Base-by-base conservation (phyloP, 2,888 invertebrate species). In the Mythimna loreyi region DNA sequence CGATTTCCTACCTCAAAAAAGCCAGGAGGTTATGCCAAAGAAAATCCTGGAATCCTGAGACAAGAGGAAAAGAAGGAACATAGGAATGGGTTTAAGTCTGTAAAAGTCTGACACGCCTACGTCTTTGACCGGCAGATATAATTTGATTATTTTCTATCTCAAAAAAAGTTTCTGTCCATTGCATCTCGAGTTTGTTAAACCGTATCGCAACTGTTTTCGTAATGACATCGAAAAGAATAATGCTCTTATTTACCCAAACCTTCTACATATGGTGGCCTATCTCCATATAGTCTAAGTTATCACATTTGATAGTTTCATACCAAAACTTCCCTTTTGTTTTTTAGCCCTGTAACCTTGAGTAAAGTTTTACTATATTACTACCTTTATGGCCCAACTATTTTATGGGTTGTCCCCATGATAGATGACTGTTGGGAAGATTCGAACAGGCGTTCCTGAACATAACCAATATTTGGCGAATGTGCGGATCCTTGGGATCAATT, bases 381-480 rank as follows among this genome's bases (percentile, higher is more conserved):
- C 84, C 79, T 84, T 84, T 84, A 72, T 68, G 61, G 33, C 67
- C 23, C 19, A 82, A 82, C 82, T 78, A 75, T 75, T 81, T 81
- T 70, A 81, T 84, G 72, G 43, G 43, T 50, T 52, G 60, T 67
- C 43, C 52, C 11, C 45, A 16, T 57, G 63, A 72, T 68, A 30
- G 65, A 72, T 33, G 71, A 25, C 53, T 55, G 25, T 67, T 63
- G n/a, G 28, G 2, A n/a, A n/a, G n/a, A n/a, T n/a, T n/a, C n/a
- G n/a, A 71, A 62, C 74, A 78, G 56, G 63, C 57, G 25, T 67
- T 62, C 43, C 58, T 33, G 59, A 67, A 49, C 65, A 33, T 60
- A 62, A 30, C 47, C 4, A 28, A 28, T 28, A 58, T 67, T 66
- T 57, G 19, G 9, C 7, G 43, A 23, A 57, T 80, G 49, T 62